These are phyloP conservation scores for Amphipyra berbera DNA, from an alignment of 2,888 invertebrate species.

Conservation along the genomic window DNA sequence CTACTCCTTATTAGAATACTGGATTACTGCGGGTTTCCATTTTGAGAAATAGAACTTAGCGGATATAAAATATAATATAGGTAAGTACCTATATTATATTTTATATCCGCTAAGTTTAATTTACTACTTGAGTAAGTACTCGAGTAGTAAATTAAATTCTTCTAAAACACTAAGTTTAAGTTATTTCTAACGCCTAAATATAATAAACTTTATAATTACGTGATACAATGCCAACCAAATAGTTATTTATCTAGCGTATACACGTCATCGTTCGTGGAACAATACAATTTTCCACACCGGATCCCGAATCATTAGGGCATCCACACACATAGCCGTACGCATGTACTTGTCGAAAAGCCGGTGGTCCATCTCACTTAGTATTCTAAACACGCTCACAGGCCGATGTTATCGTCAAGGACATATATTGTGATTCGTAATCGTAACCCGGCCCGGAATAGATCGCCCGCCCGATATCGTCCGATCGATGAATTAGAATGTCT, in stretches of 20 bases:
- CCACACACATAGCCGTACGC: conserved; percentile 47
- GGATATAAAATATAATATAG: not conserved
- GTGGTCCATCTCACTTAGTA: conserved; percentile 84
- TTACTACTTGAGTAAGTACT: no score
- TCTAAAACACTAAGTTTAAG: not conserved
- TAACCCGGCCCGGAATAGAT: conserved; percentile 83
- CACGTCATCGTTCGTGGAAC: conserved; percentile 52
- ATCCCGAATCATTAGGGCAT: conserved; percentile 54
- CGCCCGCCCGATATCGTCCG: conserved; percentile 74
- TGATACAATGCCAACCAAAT: conserved; percentile 15
- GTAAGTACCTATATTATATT: no score
- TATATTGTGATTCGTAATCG: conserved; percentile 83
- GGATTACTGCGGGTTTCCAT: conserved; percentile 14
- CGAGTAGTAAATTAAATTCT: no score
- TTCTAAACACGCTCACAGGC: conserved; percentile 75
- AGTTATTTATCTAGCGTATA: conserved; percentile 13
- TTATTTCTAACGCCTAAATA: not conserved
- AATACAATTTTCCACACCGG: conserved; percentile 65
- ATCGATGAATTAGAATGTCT: conserved; percentile 80
- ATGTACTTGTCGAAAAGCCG: conserved; percentile 71
- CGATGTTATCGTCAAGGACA: conserved; percentile 85
- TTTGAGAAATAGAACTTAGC: conserved; percentile 5
- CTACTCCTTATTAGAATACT: conserved; percentile 21
- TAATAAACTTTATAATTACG: not conserved
- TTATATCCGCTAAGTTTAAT: no score